These are phyloP conservation scores for Cheilosia vernalis DNA, from an alignment of 2,888 invertebrate species.

Conservation along the genomic window DNA sequence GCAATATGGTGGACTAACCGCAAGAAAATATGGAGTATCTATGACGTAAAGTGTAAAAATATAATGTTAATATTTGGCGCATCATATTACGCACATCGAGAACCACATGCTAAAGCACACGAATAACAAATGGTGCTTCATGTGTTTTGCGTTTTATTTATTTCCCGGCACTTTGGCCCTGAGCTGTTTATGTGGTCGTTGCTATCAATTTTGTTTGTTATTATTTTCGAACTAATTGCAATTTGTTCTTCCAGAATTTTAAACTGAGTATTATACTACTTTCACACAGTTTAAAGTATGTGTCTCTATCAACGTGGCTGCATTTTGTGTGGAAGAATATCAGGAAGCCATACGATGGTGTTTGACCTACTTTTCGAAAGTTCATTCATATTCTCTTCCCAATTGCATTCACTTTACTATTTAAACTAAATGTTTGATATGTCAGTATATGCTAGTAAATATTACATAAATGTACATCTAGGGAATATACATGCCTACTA, in stretches of 20 bases:
- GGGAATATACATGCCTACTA: no score
- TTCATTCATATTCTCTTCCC: neutral
- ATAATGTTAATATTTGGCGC: no score
- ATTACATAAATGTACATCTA: no score
- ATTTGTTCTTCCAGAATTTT: no score
- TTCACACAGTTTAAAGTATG: no score
- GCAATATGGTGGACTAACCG: slow-evolving; percentile 41
- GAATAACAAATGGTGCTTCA: no score
- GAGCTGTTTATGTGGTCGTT: neutral
- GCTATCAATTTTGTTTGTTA: neutral
- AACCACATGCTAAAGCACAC: no score
- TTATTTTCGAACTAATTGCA: neutral
- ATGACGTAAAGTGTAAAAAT: neutral
- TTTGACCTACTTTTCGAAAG: slow-evolving; percentile 1
- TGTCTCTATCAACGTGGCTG: no score
- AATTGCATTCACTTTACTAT: neutral
- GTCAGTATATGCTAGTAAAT: neutral
- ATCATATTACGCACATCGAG: neutral
- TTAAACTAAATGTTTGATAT: neutral
- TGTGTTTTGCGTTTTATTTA: neutral
- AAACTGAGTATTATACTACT: no score
- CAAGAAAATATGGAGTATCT: slow-evolving; percentile 17
- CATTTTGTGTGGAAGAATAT: neutral
- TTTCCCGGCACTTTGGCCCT: slow-evolving; percentile 8
- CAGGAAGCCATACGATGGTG: neutral